Evolutionary conservation across 2,113 vertebrate species (phyloP).

Genomic region (Synodontis membranacea): DNA sequence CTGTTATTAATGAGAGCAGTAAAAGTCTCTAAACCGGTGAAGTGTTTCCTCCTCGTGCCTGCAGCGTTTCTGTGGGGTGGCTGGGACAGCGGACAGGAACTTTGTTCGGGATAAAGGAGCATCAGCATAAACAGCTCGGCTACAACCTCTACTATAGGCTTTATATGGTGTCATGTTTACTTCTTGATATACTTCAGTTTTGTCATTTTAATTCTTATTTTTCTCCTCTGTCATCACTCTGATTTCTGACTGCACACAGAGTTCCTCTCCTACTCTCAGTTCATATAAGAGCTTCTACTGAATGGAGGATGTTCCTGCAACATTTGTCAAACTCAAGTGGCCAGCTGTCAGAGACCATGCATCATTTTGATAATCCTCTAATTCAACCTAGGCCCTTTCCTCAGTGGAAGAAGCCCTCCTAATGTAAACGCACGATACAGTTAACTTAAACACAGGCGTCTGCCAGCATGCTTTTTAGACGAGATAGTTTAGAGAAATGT

Average conservation of each 20-base stretch:
- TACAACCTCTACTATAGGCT: neutral
- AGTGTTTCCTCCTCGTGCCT: slow-evolving; percentile 21
- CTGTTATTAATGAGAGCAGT: slow-evolving; percentile 44
- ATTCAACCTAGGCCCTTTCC: slow-evolving; percentile 51
- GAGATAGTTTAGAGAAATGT: slow-evolving; percentile 54
- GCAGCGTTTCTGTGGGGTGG: neutral
- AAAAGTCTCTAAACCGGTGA: slow-evolving; percentile 9
- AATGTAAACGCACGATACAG: slow-evolving; percentile 54
- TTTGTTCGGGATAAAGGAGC: neutral
- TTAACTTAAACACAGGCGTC: slow-evolving; percentile 57
- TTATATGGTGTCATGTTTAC: neutral
- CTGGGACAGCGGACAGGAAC: slow-evolving; percentile 2
- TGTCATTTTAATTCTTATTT: slow-evolving; percentile 26
- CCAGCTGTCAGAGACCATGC: slow-evolving; percentile 52
- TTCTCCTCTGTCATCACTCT: neutral
- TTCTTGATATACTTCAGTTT: slow-evolving; percentile 21
- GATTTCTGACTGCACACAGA: slow-evolving; percentile 27
- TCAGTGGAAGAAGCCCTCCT: slow-evolving; percentile 45
- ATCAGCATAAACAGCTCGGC: neutral
- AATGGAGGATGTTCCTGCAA: slow-evolving; percentile 43
- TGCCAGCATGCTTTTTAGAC: slow-evolving; percentile 50
- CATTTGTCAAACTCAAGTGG: slow-evolving; percentile 53
- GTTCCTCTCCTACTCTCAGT: slow-evolving; percentile 28
- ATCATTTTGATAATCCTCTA: slow-evolving; percentile 55
- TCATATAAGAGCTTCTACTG: slow-evolving; percentile 36